Evolutionary conservation across 1,140 invertebrate species (phyloP), one percentile per base, ranked within the genome.

Genomic region (Platyura marginata): DNA sequence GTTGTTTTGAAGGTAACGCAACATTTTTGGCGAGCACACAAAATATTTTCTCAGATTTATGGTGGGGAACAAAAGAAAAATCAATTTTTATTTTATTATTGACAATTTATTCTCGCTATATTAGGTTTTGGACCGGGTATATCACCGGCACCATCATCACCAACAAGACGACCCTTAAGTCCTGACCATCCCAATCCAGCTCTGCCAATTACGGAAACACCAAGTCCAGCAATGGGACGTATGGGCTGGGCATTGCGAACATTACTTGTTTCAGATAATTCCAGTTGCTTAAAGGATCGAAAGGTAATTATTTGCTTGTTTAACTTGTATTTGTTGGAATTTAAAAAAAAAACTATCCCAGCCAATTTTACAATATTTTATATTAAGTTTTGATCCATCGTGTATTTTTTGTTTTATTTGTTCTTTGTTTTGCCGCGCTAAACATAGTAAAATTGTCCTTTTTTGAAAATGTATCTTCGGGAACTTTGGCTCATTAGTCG

Each of bases 201-300:
- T 6, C 59, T 70, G 51, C 65, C 71, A 42, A 73, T 74, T 43
- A 72, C 69, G n/a, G 71, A 74, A 56, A 61, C 63, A 37, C 77
- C 79, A 38, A 78, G 73, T 49, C 65, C 70, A 46, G 66, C 71
- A 48, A 68, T 82, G 57, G 66, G 66, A 10, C 65, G 72, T 46
- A 77, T 77, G 46, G 79, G 79, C 36, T 73, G 74, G 67, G 74
- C 81, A 9, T 55, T 85, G 18, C 63, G 79, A 41, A 80, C 75
- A 3, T 59, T 82, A 36, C 67, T 86, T 39, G 56, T 82, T 39
- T 67, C 70, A 46, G 69, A 75, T 49, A 64, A 55, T 23, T 64
- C 66, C 25, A 69, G 77, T 41, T 68, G 62, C 56, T 70, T 81
- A 21, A 65, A 74, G 42, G 77, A 81, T 59, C 58, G 66, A 46